These are phyloP conservation scores for Simalia tracyae DNA, from an alignment of 2,797 vertebrate species.

Conservation along the genomic window DNA sequence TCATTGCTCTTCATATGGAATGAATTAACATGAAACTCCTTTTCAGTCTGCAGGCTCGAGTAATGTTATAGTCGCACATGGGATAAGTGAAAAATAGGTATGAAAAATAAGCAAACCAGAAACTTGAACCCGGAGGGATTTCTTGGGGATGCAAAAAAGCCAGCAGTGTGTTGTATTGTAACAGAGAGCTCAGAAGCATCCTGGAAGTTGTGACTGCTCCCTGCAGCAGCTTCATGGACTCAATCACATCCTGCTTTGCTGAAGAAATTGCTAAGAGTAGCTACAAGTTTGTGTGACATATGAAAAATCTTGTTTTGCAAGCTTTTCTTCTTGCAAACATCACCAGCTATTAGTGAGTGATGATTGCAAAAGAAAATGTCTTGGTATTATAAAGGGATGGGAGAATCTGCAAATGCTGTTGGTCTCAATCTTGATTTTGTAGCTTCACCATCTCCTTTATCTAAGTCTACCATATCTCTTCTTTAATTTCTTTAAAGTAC, in stretches of 20 bases:
- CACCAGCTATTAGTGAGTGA: not conserved
- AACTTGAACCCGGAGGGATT: not conserved
- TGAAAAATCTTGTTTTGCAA: too few species aligned
- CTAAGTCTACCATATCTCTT: not conserved
- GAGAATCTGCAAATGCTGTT: not conserved
- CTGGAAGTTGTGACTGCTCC: conserved; percentile 55
- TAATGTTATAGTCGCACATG: conserved; percentile 25
- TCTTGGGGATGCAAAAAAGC: not conserved
- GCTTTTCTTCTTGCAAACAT: not conserved
- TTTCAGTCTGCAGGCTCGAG: conserved; percentile 10
- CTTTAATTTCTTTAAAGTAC: not conserved
- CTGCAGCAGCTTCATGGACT: conserved; percentile 42
- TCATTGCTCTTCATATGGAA: not conserved
- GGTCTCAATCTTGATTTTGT: not conserved
- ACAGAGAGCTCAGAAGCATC: not conserved
- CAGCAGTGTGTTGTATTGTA: not conserved
- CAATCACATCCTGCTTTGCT: not conserved
- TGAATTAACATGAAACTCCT: conserved; percentile 18
- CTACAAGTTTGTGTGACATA: too few species aligned
- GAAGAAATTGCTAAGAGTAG: not conserved
- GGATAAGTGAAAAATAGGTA: conserved; percentile 32
- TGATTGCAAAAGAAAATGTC: not conserved
- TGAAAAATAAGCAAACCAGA: conserved; percentile 17
- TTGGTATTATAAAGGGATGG: not conserved
- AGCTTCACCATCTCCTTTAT: not conserved